Conservation (phyloP, 2,797 vertebrate species). For the Crotalus adamanteus region DNA sequence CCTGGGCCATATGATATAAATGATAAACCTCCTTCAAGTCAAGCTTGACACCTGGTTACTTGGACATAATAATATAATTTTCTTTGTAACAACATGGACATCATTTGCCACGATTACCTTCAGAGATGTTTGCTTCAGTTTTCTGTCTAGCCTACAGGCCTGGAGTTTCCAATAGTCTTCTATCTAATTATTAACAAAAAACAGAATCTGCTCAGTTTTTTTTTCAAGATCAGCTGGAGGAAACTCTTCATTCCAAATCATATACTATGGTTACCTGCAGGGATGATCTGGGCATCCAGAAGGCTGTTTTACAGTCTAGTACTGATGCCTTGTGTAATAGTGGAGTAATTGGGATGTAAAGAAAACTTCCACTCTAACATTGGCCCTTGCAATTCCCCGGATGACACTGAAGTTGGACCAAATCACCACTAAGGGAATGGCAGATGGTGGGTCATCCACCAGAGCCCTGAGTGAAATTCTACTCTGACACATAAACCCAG, state of each 20-base stretch:
- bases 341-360: neutral
- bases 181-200: neutral
- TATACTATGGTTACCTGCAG: constrained; percentile 39
- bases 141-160: neutral
- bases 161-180: neutral
- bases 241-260: constrained; percentile 52
- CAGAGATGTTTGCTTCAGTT: neutral
- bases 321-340: neutral
- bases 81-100: neutral
- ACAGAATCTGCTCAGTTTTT: neutral
- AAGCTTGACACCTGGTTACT: neutral
- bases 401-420: neutral
- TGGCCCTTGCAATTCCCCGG: neutral
- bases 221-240: neutral
- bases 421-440: neutral
- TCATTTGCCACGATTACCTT: neutral
- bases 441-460: neutral
- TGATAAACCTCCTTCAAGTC: neutral
- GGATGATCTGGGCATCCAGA: constrained; percentile 40
- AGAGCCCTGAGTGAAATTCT: neutral
- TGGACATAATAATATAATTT: neutral
- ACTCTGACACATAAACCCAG: neutral
- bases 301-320: neutral
- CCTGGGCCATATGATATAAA: constrained; percentile 48
- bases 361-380: neutral